Evolutionary conservation across 1,140 invertebrate species (phyloP), one percentile per base, ranked within the genome.

Genomic region (Heliconius himera): DNA sequence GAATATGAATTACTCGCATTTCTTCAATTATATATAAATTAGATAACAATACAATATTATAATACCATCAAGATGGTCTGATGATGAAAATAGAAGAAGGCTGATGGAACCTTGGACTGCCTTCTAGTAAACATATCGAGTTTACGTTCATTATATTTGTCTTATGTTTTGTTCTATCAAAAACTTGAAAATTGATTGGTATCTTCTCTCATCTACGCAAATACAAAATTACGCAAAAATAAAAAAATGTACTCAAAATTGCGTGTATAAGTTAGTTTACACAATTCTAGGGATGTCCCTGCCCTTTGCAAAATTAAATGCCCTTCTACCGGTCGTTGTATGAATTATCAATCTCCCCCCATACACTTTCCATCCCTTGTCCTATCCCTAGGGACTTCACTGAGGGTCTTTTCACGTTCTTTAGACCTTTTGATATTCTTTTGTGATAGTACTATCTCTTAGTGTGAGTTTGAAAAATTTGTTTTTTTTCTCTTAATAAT

Each of bases 271-370:
- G 20, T 56, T 22, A 56, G 54, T 56, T 56, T 56, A 22, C 20
- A 56, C 54, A 56, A 56, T 56, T 56, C 54, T 56, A 56, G 54
- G 54, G 54, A 56, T 56, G 54, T 56, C 54, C 54, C 54, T 11
- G 54, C n/a, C n/a, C 54, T 56, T 56, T 56, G 54, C 54, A 56
- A 56, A 56, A 56, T 56, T 56, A 56, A 56, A 56, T 56, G 54
- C 54, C n/a, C 54, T 56, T 56, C 54, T 56, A 56, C 54, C 54
- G 9, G n/a, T 56, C 54, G 54, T 56, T 22, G 54, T 56, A 56
- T 56, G 54, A 56, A 56, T 56, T 22, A 56, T 56, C 54, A 56
- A 56, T 56, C 54, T 56, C 54, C 54, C 54, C 54, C 54, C 54
- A n/a, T 56, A 56, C 54, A 56, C 54, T 56, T 56, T 56, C 54